These are phyloP conservation scores for Drosophila equinoxialis DNA, from an alignment of 1,140 invertebrate genomes.

Conservation along the genomic window DNA sequence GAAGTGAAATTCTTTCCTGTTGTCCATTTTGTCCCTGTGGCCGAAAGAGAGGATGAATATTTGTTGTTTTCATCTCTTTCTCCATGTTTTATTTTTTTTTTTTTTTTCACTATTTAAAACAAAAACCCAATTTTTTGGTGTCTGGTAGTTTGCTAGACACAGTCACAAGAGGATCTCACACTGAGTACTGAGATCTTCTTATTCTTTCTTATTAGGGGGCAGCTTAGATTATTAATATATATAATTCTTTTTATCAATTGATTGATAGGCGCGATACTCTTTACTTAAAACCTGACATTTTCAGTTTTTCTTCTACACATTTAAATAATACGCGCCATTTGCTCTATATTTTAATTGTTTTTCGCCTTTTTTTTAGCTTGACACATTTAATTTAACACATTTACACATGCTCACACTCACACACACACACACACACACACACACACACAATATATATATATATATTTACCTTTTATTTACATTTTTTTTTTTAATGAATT, in stretches of 20 bases:
- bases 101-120: neutral
- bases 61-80: neutral
- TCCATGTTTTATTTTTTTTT: neutral
- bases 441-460: neutral
- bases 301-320: neutral
- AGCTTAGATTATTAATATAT: constrained; percentile 48
- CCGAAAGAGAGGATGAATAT: neutral
- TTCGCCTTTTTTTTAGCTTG: constrained; percentile 45
- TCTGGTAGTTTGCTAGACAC: neutral
- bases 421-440: constrained; percentile 2
- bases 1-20: constrained; percentile 2
- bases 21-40: constrained; percentile 5
- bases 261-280: neutral
- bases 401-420: constrained; percentile 1
- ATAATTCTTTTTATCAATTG: constrained; percentile 1
- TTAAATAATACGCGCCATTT: neutral
- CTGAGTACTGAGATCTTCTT: constrained; percentile 7
- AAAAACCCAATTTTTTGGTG: neutral
- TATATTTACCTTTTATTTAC: constrained; percentile 28
- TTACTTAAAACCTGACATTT: neutral
- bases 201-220: constrained; percentile 27
- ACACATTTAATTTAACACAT: constrained; percentile 45
- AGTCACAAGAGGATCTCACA: neutral
- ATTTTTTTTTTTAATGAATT: constrained; percentile 9
- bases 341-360: constrained; percentile 51